Evolutionary conservation across 2,797 vertebrate genomes (phyloP), one percentile per base, ranked within the genome.

Genomic region (Acanthopagrus latus): DNA sequence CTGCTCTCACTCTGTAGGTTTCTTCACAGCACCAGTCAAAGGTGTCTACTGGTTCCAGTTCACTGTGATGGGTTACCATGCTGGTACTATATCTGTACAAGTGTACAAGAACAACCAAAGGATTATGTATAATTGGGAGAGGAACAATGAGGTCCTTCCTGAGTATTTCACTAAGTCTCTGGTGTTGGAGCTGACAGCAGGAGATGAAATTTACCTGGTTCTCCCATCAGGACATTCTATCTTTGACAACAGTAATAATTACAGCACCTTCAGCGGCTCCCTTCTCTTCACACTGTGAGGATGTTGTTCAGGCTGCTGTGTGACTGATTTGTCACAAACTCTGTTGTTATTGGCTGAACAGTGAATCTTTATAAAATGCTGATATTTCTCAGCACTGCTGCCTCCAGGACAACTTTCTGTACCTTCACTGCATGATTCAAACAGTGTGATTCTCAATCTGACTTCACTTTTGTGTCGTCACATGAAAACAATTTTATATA

Each of bases 21-120:
- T 56, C 48, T 76, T 81, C 72, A 76, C 56, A 0, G 73, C 79
- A 52, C 57, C 80, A 58, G 74, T 76, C 27, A 68, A 52, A 67
- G 68, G 68, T 1, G 63, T 63, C 56, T 81, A 76, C 50, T 33
- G 33, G 17, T 2, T 76, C 20, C 80, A 81, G 23, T 73, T 77
- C 69, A 64, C 58, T 17, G 2, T 44, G 8, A 52, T 4, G 47
- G 38, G 51, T 29, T 0, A 12, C 13, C 4, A 3, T 1, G 0
- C 5, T 14, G 29, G 29, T 20, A 1, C 0, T 6, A 7, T 27
- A 9, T 43, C 33, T 51, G 21, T 81, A 1, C 11, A 1, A 4
- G 23, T 76, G 64, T 67, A 27, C 33, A 72, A 67, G 51, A 76
- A 76, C 69, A 52, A 52, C 9, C 14, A 63, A 12, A 38, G 0